Conservation (phyloP, 1,140 invertebrate species). For the Lepeophtheirus salmonis region DNA sequence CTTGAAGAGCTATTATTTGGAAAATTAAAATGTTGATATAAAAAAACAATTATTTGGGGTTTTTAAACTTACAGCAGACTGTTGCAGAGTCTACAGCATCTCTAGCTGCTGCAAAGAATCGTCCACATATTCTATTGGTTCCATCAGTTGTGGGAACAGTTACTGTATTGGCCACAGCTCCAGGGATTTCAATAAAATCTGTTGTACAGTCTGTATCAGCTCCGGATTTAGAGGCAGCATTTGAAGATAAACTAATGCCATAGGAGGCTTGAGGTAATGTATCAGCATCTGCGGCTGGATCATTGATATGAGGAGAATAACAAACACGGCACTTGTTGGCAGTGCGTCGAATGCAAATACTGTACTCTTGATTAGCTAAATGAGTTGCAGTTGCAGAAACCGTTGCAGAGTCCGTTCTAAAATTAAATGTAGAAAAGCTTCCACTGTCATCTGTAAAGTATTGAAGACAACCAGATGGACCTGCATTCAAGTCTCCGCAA, state of each 20-base stretch:
- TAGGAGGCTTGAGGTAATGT: background rate
- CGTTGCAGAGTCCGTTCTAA: background rate
- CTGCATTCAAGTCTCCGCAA: background rate
- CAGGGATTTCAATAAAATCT: background rate
- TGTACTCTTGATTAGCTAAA: conserved; percentile 1
- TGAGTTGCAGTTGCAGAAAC: background rate
- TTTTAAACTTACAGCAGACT: background rate
- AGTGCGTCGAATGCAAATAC: background rate
- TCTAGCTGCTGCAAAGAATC: background rate
- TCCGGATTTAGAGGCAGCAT: background rate
- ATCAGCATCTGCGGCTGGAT: background rate
- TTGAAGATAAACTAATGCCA: background rate
- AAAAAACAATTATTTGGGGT: background rate
- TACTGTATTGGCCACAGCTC: background rate
- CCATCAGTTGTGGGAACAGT: background rate
- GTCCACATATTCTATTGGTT: background rate
- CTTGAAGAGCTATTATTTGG: background rate
- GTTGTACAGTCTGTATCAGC: background rate
- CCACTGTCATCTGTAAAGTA: background rate
- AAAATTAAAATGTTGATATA: background rate
- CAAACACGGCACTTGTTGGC: background rate
- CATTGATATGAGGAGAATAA: background rate
- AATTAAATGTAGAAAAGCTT: background rate
- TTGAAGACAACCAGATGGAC: background rate
- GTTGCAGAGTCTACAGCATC: background rate